Base-by-base conservation (phyloP, 2,888 invertebrate species). In the Parnassius mnemosyne region DNA sequence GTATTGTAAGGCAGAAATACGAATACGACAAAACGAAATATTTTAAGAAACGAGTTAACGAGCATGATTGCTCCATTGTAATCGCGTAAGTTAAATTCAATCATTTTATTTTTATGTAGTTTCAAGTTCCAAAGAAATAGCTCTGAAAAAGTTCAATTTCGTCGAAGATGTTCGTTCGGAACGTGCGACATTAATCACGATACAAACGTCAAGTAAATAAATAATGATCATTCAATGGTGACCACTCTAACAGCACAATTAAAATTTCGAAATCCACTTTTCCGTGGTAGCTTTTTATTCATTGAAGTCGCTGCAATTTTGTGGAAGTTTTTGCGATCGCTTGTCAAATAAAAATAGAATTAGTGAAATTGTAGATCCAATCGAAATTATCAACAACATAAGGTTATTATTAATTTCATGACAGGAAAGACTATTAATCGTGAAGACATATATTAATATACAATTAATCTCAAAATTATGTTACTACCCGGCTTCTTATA, bases 231-330 rank as follows among this genome's bases (percentile, higher is more conserved):
- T 60, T 60, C 59, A 56, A 59, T 63, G 56, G 63, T 63, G 55
- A 60, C 51, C 52, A 63, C 63, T 63, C 63, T 63, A 63, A 63
- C 63, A 59, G 63, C 56, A 63, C 63, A 63, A 81, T 81, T 83
- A 82, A 83, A 81, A 80, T 80, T 80, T 78, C 75, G 78, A 74
- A 77, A 70, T 69, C 81, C 81, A 71, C 75, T 81, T 79, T 74
- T 77, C 64, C 68, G 68, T 65, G 63, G 53, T n/a, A 56, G 63
- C 77, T 81, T 81, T 80, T 79, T 65, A 57, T 70, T 73, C 54
- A 60, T 60, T 47, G 11, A 60, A 57, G 56, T 66, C 60, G 64
- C 56, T 65, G 72, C 75, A 73, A 75, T 78, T 78, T 78, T 69
- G 74, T 68, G 71, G 67, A 49, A 60, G 70, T 78, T 79, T 80